A percentile compares a stretch with the other conserved stretches of the same genome.
phyloP scores from a whole-genome alignment of 2,888 invertebrate species.

The Eubasilissa splendida region DNA sequence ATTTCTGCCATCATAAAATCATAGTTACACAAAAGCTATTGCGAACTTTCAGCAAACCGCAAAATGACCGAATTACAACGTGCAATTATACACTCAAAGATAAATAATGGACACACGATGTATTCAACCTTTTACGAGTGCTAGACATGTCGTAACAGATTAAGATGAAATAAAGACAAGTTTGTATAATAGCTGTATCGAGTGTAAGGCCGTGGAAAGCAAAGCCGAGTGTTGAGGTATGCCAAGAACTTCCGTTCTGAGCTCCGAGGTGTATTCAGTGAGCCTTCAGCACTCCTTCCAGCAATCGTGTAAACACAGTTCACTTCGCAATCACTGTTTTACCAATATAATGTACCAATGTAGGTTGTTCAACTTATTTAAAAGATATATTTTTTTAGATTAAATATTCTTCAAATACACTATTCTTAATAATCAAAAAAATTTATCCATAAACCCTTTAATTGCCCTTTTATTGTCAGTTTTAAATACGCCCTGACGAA shows the following conservation, averaged over 20 bases:
- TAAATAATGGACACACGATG: background rate
- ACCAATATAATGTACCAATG: no score
- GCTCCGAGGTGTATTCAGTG: background rate
- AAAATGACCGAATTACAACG: slow-evolving; percentile 37
- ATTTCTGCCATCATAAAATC: no score
- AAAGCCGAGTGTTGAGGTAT: slow-evolving; percentile 49
- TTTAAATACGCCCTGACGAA: no score
- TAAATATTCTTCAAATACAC: no score
- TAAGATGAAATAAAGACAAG: slow-evolving; percentile 25
- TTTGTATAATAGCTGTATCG: slow-evolving; percentile 29
- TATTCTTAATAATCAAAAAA: no score
- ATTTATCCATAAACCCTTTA: no score
- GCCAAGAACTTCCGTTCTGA: slow-evolving; percentile 54
- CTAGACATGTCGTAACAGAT: slow-evolving; percentile 35
- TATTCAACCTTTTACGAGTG: slow-evolving; percentile 3
- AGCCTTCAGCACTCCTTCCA: slow-evolving; percentile 21
- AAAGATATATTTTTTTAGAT: no score
- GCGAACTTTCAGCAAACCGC: slow-evolving; percentile 19
- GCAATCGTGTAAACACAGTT: background rate
- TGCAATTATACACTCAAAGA: slow-evolving; percentile 4
- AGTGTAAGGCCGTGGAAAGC: slow-evolving; percentile 48
- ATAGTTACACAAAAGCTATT: no score
- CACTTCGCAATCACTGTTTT: background rate
- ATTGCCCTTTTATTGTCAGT: no score
- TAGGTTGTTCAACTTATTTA: no score